Evolutionary conservation across 1,140 invertebrate species (phyloP).

Genomic region (Brachionus plicatilis): DNA sequence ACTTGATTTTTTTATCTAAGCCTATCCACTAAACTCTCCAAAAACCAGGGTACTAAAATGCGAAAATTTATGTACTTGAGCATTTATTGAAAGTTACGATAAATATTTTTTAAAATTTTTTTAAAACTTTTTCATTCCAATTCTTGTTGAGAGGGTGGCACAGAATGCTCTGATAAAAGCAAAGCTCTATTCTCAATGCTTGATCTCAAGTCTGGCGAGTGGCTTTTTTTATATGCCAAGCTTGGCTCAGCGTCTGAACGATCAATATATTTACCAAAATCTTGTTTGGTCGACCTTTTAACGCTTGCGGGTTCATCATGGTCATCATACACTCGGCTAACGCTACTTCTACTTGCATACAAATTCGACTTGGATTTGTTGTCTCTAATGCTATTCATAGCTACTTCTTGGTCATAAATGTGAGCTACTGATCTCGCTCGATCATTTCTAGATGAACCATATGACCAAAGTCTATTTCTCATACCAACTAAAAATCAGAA

Average conservation of each 20-base stretch:
- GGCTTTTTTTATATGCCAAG: slow-evolving; percentile 20
- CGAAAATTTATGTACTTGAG: slow-evolving; percentile 9
- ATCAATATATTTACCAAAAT: slow-evolving; percentile 6
- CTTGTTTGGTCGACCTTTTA: not conserved
- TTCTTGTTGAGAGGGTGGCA: not conserved
- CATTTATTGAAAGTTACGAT: slow-evolving; percentile 4
- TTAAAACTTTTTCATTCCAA: not conserved
- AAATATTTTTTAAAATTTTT: not conserved
- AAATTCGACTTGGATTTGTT: slow-evolving; percentile 33
- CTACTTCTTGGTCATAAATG: slow-evolving; percentile 28
- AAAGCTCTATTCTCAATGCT: slow-evolving; percentile 10
- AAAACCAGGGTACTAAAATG: not conserved
- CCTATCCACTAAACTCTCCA: not conserved
- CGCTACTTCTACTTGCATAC: slow-evolving; percentile 16
- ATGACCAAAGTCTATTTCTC: slow-evolving; percentile 24
- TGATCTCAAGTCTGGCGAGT: slow-evolving; percentile 2
- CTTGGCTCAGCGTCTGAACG: not conserved
- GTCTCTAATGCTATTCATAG: not conserved
- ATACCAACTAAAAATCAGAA: slow-evolving; percentile 18
- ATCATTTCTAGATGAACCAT: slow-evolving; percentile 23
- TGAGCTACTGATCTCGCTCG: slow-evolving; percentile 17
- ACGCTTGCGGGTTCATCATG: not conserved
- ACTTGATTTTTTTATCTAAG: not conserved
- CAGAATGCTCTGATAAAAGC: not conserved
- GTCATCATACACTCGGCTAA: slow-evolving; percentile 7